Percentiles rank a stretch among this genome's conserved stretches.
Evolutionary conservation across 1,140 invertebrate species (phyloP).

Genomic region (Agrilus planipennis): DNA sequence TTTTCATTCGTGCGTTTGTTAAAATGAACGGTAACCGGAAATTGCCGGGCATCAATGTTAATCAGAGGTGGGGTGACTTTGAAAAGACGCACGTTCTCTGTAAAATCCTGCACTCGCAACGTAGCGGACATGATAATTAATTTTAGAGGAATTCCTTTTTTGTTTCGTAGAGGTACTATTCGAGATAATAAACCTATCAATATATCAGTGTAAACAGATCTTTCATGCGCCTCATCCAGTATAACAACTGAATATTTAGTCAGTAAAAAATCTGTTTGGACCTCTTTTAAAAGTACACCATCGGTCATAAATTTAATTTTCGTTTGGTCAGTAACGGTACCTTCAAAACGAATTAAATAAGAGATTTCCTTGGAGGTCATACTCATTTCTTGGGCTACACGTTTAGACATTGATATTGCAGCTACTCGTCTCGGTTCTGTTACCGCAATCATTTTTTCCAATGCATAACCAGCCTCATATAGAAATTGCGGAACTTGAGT

Average conservation of each 20-base stretch:
- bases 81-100: slow-evolving; percentile 72
- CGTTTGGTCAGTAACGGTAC: slow-evolving; percentile 79
- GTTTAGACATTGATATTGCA: slow-evolving; percentile 90
- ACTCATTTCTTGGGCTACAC: slow-evolving; percentile 87
- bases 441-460: slow-evolving; percentile 77
- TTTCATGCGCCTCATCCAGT: slow-evolving; percentile 96
- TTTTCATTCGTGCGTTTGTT: slow-evolving; percentile 79
- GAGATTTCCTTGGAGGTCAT: slow-evolving; percentile 69
- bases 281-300: slow-evolving; percentile 89
- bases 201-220: slow-evolving; percentile 88
- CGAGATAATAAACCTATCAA: slow-evolving; percentile 90
- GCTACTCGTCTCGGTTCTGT: slow-evolving; percentile 96
- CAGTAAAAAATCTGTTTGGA: slow-evolving; percentile 77
- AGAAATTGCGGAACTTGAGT: slow-evolving; percentile 98
- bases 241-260: slow-evolving; percentile 90
- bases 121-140: slow-evolving; percentile 99
- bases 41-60: slow-evolving; percentile 85
- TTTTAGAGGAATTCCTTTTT: slow-evolving; percentile 66
- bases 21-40: slow-evolving; percentile 91
- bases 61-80: slow-evolving; percentile 71
- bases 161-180: slow-evolving; percentile 75
- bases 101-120: slow-evolving; percentile 84
- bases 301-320: slow-evolving; percentile 99
- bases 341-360: slow-evolving; percentile 95
- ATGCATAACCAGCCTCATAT: slow-evolving; percentile 93